These are phyloP conservation scores for Drosophila emarginata DNA, from an alignment of 2,888 invertebrate genomes.

Conservation along the genomic window DNA sequence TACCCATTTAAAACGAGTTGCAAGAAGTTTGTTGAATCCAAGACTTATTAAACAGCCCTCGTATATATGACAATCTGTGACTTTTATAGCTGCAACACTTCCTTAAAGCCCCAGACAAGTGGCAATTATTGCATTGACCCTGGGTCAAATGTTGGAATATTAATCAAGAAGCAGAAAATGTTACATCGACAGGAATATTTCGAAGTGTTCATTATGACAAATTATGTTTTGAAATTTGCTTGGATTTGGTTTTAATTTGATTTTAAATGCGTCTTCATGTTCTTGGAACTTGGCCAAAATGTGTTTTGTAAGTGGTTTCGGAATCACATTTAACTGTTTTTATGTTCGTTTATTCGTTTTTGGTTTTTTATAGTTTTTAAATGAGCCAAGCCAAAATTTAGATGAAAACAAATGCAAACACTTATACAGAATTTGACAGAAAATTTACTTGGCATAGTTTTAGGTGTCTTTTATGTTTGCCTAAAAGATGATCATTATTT, in stretches of 20 bases:
- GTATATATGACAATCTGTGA: constrained; percentile 42
- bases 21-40: too few species aligned
- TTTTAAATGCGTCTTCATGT: background rate
- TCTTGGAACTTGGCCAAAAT: background rate
- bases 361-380: too few species aligned
- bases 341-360: background rate
- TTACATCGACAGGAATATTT: constrained; percentile 6
- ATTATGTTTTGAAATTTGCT: constrained; percentile 7
- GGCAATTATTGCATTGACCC: constrained; percentile 28
- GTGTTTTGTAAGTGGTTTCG: background rate
- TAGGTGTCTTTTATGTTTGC: background rate
- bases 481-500: background rate
- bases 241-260: background rate
- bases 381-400: background rate
- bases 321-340: background rate
- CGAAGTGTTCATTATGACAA: constrained; percentile 17
- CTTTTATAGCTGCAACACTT: constrained; percentile 30
- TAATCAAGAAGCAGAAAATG: constrained; percentile 29
- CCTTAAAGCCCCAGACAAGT: constrained; percentile 31
- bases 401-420: background rate
- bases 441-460: background rate
- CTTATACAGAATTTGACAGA: background rate
- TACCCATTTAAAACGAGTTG: too few species aligned
- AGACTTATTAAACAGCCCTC: too few species aligned
- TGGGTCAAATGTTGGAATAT: constrained; percentile 18